These are phyloP conservation scores for Drosophila sp. DNA, from an alignment of 1,140 invertebrate genomes.

Conservation along the genomic window DNA sequence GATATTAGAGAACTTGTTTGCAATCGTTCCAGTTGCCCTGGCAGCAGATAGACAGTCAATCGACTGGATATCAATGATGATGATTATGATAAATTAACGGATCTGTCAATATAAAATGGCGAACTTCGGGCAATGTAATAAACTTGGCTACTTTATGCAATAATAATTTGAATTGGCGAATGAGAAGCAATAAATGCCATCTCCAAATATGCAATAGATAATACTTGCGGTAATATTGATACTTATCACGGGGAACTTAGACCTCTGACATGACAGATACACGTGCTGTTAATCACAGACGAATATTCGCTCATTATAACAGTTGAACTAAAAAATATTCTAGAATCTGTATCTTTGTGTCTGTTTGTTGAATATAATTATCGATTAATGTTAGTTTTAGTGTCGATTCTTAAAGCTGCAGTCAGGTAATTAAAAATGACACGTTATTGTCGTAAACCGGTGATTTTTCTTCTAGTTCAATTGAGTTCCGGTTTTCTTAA, in stretches of 20 bases:
- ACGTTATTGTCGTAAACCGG: slow-evolving; percentile 10
- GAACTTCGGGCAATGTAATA: slow-evolving; percentile 29
- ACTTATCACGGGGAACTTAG: slow-evolving; percentile 4
- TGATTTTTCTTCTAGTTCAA: slow-evolving; percentile 14
- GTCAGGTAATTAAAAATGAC: slow-evolving; percentile 17
- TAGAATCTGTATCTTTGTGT: neutral
- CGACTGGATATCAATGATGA: neutral
- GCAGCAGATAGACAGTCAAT: neutral
- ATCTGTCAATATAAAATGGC: slow-evolving; percentile 13
- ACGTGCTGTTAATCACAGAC: slow-evolving; percentile 35
- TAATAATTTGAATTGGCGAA: neutral
- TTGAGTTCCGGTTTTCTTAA: slow-evolving; percentile 33
- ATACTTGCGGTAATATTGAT: neutral
- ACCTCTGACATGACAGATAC: slow-evolving; percentile 15
- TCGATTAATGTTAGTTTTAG: slow-evolving; percentile 10
- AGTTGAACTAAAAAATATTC: neutral
- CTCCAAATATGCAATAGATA: slow-evolving; percentile 9
- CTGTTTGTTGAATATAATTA: slow-evolving; percentile 24
- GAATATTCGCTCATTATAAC: neutral
- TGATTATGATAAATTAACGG: slow-evolving; percentile 15
- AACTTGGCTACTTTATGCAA: slow-evolving; percentile 22
- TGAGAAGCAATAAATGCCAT: neutral
- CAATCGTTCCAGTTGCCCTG: neutral
- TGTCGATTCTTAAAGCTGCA: slow-evolving; percentile 28
- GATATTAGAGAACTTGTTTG: slow-evolving; percentile 36